Percentiles rank a stretch among this genome's conserved stretches.
Conservation (phyloP, 1,140 invertebrate species). For the Caenorhabditis tropicalis region DNA sequence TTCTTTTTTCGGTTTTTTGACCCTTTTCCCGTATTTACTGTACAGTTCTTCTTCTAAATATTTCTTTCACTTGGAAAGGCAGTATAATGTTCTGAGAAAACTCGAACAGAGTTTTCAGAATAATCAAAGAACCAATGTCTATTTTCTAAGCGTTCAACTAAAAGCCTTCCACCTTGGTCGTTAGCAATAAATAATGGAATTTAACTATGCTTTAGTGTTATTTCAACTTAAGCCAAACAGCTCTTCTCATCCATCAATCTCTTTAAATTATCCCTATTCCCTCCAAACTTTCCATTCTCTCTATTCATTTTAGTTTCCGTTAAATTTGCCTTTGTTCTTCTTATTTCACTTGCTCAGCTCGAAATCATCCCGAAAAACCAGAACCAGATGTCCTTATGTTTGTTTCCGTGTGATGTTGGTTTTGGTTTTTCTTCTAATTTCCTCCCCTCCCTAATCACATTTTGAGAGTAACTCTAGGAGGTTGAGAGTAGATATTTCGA, state of each 20-base stretch:
- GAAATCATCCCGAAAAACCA: constrained; percentile 31
- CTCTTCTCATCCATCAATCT: constrained; percentile 35
- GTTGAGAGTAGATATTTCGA: background rate
- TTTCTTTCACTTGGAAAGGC: too few relatives aligned
- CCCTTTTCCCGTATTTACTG: background rate
- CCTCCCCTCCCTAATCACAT: background rate
- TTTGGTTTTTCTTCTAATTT: background rate
- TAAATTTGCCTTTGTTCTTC: constrained; percentile 25
- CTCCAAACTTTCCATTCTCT: background rate
- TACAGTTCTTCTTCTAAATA: background rate
- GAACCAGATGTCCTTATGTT: constrained; percentile 36
- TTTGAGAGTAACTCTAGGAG: background rate
- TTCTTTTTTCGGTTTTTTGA: background rate
- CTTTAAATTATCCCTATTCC: constrained; percentile 18
- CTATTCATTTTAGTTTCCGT: constrained; percentile 21
- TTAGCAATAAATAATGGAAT: background rate
- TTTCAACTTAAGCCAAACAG: constrained; percentile 10
- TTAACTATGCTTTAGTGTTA: background rate
- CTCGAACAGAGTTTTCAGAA: too few relatives aligned
- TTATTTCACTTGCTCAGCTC: background rate
- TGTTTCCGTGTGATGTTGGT: constrained; percentile 28
- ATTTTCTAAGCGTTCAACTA: too few relatives aligned
- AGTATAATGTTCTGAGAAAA: too few relatives aligned
- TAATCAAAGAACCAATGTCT: too few relatives aligned
- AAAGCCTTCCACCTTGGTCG: too few relatives aligned